phyloP scores from a whole-genome alignment of 2,888 invertebrate species.

The Tigriopus californicus region DNA sequence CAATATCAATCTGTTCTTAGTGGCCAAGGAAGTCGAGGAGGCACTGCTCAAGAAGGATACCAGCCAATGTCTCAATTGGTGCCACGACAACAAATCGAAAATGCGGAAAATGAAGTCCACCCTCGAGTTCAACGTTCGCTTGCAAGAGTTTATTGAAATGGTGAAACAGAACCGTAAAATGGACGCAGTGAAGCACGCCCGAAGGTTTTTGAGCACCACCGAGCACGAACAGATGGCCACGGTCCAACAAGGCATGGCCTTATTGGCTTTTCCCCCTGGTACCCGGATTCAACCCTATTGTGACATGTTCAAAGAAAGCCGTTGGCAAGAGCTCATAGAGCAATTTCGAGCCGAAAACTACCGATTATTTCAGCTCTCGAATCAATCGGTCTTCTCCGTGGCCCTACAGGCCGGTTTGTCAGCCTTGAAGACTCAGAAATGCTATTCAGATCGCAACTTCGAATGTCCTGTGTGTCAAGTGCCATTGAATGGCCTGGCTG shows the following conservation, averaged over 20 bases:
- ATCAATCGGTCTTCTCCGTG: constrained; percentile 75
- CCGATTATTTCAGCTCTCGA: constrained; percentile 76
- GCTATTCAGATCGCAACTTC: constrained; percentile 39
- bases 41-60: background rate
- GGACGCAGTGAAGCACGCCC: constrained; percentile 82
- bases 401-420: constrained; percentile 82
- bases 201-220: constrained; percentile 70
- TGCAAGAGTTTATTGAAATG: constrained; percentile 86
- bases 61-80: constrained; percentile 51
- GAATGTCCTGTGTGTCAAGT: constrained; percentile 84
- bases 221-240: constrained; percentile 69
- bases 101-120: constrained; percentile 79
- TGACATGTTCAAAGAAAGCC: constrained; percentile 39
- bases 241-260: constrained; percentile 85
- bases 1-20: constrained; percentile 50
- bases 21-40: constrained; percentile 42
- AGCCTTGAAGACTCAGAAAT: constrained; percentile 64
- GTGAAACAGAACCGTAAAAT: constrained; percentile 64
- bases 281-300: constrained; percentile 34
- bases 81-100: constrained; percentile 88
- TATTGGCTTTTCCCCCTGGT: constrained; percentile 73
- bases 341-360: constrained; percentile 89
- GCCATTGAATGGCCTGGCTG: constrained; percentile 66
- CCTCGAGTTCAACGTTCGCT: constrained; percentile 81
- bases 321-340: constrained; percentile 64